Conservation (phyloP, 35 echinoderm and acorn worm genomes). For the Lytechinus pictus region DNA sequence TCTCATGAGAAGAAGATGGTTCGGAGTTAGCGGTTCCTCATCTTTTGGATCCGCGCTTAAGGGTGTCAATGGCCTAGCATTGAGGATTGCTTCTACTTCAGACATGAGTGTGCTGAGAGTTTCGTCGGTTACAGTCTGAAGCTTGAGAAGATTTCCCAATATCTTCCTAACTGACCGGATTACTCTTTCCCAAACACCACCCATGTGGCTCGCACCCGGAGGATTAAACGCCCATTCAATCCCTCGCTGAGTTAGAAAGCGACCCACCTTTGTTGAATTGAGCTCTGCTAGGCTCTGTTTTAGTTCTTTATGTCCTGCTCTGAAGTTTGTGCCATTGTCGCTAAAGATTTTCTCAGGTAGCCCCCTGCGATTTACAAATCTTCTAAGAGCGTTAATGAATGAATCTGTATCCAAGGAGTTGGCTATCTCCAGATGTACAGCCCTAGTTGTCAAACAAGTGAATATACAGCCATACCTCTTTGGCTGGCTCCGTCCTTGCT, state of each 20-base stretch:
- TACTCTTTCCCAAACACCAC: slow-evolving; percentile 63
- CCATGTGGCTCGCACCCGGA: no score
- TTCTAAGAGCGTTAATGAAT: slow-evolving; percentile 67
- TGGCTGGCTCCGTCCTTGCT: neutral
- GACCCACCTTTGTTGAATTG: slow-evolving; percentile 36
- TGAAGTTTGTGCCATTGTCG: slow-evolving; percentile 74
- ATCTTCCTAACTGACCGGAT: slow-evolving; percentile 49
- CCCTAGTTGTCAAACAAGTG: slow-evolving; percentile 64
- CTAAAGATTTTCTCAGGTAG: slow-evolving; percentile 46
- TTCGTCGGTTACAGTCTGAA: neutral
- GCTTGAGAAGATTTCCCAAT: neutral
- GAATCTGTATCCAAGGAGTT: slow-evolving; percentile 71
- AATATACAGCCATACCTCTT: slow-evolving; percentile 73
- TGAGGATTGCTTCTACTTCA: neutral
- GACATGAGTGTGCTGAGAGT: neutral
- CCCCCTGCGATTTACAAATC: slow-evolving; percentile 32
- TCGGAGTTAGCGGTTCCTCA: no score
- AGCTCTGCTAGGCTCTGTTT: slow-evolving; percentile 42
- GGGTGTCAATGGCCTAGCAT: no score
- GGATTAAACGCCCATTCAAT: slow-evolving; percentile 56
- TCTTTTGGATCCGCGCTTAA: no score
- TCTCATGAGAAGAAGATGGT: no score
- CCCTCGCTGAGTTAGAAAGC: slow-evolving; percentile 7
- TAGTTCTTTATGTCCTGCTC: slow-evolving; percentile 47
- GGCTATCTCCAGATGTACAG: slow-evolving; percentile 71